These are phyloP conservation scores for Teleiodes luculella DNA, from an alignment of 2,888 invertebrate genomes.

Conservation along the genomic window DNA sequence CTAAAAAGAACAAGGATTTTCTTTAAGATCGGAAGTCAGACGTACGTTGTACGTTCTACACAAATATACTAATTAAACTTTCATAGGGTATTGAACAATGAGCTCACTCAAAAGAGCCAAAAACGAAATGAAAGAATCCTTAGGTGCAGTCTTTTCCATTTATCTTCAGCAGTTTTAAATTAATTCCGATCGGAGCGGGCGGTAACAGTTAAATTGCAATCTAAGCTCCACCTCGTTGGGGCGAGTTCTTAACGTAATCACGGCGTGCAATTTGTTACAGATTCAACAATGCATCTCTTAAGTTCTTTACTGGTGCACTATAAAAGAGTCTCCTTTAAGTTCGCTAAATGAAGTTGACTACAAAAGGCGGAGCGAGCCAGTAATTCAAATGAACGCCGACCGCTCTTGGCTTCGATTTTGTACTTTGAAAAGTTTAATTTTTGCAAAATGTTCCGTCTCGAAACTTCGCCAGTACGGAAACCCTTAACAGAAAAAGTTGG, in stretches of 20 bases:
- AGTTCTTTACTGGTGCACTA: constrained; percentile 63
- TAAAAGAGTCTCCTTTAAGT: constrained; percentile 70
- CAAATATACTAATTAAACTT: constrained; percentile 14
- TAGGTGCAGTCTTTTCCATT: constrained; percentile 22
- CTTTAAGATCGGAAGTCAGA: background rate
- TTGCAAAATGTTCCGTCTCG: constrained; percentile 62
- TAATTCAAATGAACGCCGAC: constrained; percentile 72
- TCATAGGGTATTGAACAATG: background rate
- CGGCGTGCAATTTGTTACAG: constrained; percentile 73
- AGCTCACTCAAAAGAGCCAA: constrained; percentile 2
- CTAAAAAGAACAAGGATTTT: background rate
- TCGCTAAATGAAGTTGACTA: constrained; percentile 76
- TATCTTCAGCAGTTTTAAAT: constrained; percentile 39
- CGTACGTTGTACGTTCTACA: background rate
- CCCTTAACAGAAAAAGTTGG: constrained; percentile 47
- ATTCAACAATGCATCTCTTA: constrained; percentile 76
- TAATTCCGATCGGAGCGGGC: constrained; percentile 36
- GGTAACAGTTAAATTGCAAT: constrained; percentile 60
- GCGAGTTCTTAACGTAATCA: constrained; percentile 66
- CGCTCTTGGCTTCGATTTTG: constrained; percentile 66
- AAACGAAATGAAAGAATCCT: constrained; percentile 19
- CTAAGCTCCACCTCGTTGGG: constrained; percentile 47
- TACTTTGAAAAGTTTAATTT: constrained; percentile 70
- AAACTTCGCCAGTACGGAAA: constrained; percentile 51
- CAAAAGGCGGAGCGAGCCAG: constrained; percentile 68